Evolutionary conservation across 2,888 invertebrate species (phyloP).

Genomic region (Schrankia costaestrigalis): DNA sequence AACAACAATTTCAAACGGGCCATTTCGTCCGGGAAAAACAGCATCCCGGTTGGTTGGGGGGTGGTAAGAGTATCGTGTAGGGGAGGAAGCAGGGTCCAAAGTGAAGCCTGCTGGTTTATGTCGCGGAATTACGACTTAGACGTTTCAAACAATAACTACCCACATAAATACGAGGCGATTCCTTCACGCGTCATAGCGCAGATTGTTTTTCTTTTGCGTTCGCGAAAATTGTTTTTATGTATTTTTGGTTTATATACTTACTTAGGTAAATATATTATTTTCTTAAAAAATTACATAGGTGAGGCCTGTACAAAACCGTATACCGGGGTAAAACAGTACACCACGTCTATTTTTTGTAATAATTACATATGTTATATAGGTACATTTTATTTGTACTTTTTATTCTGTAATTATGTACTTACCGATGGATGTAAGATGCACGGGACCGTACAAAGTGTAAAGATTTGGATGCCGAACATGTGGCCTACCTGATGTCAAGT

Average conservation of each 20-base stretch:
- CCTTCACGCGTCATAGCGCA: slow-evolving; percentile 77
- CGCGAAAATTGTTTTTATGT: slow-evolving; percentile 4
- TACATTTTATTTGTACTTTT: too few species aligned
- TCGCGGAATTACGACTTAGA: slow-evolving; percentile 79
- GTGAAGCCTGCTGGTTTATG: slow-evolving; percentile 76
- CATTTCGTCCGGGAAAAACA: slow-evolving; percentile 78
- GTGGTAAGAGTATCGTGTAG: slow-evolving; percentile 17
- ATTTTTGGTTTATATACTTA: too few species aligned
- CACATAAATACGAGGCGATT: slow-evolving; percentile 78
- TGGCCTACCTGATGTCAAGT: too few species aligned
- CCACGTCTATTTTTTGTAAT: too few species aligned
- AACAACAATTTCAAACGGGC: slow-evolving; percentile 80
- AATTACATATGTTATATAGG: too few species aligned
- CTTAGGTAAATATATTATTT: not conserved
- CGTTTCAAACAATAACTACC: slow-evolving; percentile 80
- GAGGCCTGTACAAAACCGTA: too few species aligned
- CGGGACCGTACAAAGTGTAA: too few species aligned
- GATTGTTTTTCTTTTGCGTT: slow-evolving; percentile 62
- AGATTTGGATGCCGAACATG: too few species aligned
- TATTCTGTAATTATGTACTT: too few species aligned
- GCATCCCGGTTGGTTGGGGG: slow-evolving; percentile 59
- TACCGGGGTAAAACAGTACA: too few species aligned
- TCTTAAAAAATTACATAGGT: not conserved
- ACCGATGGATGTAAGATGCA: too few species aligned
- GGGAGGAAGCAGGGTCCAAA: slow-evolving; percentile 52